These are phyloP conservation scores for Corythornis madagascariensis DNA, from an alignment of 2,113 vertebrate species.

Conservation along the genomic window DNA sequence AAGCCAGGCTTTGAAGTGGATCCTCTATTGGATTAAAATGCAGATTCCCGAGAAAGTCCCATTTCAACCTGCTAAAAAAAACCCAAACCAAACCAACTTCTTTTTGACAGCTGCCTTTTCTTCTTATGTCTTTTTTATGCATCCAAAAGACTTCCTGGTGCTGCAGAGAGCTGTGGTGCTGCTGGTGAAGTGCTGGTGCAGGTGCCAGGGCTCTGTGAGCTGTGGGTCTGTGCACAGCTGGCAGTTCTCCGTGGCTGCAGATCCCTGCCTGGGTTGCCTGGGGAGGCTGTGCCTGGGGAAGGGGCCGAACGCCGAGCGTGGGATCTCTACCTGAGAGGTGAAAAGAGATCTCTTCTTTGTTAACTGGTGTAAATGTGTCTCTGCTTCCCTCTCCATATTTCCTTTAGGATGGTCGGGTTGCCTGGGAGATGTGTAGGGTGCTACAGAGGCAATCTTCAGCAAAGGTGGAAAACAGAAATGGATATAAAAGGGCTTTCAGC, in stretches of 20 bases:
- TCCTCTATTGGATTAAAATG: neutral
- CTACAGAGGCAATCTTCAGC: neutral
- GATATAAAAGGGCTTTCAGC: neutral
- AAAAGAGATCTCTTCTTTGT: neutral
- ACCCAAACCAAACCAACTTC: neutral
- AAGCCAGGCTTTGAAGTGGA: neutral
- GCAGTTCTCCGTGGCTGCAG: neutral
- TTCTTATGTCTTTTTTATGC: fast-evolving
- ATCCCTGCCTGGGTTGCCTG: neutral
- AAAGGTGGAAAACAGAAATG: neutral
- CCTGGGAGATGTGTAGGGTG: slow-evolving; percentile 10
- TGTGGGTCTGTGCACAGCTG: neutral
- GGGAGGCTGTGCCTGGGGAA: neutral
- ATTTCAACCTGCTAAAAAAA: neutral
- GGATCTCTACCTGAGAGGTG: neutral
- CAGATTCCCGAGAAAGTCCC: neutral
- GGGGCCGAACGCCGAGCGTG: neutral
- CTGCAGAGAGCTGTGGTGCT: neutral
- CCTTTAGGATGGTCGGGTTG: neutral
- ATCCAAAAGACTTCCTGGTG: neutral
- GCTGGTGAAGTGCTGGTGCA: neutral
- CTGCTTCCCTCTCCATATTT: neutral
- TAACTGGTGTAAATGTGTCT: neutral
- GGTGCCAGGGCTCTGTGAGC: neutral
- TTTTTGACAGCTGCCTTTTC: neutral